Conservation (phyloP, 2,888 invertebrate species). For the Catocala fraxini region DNA sequence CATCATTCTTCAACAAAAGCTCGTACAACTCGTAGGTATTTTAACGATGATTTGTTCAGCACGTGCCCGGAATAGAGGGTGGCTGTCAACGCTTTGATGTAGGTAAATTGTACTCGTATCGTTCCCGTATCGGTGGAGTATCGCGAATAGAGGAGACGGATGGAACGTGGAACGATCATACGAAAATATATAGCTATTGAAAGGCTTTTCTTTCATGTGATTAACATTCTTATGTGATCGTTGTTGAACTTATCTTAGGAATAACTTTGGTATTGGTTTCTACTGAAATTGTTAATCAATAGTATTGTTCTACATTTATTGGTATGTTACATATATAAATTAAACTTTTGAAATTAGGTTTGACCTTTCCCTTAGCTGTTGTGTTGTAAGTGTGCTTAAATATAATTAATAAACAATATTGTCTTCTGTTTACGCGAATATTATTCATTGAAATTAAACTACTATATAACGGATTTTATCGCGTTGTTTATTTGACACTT, state of each 20-base stretch:
- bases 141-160: conserved; percentile 31
- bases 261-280: no score
- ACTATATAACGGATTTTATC: no score
- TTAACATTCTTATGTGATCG: neutral
- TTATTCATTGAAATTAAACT: no score
- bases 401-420: no score
- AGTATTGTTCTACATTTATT: no score
- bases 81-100: conserved; percentile 59
- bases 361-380: no score
- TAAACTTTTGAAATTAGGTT: no score
- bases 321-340: no score
- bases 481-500: no score
- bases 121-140: conserved; percentile 37
- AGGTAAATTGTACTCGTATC: conserved; percentile 71
- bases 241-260: neutral
- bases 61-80: conserved; percentile 44
- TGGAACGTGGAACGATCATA: conserved; percentile 32
- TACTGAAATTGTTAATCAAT: no score
- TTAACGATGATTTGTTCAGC: conserved; percentile 52
- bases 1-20: conserved; percentile 1
- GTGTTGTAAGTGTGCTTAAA: no score
- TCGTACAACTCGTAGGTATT: conserved; percentile 26
- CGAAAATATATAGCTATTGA: conserved; percentile 2
- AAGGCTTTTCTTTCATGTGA: neutral
- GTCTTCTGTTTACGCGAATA: no score